Percentiles rank a stretch among this genome's conserved stretches.
These are phyloP conservation scores for Leuciscus idus DNA, from an alignment of 2,113 vertebrate species.

Conservation along the genomic window DNA sequence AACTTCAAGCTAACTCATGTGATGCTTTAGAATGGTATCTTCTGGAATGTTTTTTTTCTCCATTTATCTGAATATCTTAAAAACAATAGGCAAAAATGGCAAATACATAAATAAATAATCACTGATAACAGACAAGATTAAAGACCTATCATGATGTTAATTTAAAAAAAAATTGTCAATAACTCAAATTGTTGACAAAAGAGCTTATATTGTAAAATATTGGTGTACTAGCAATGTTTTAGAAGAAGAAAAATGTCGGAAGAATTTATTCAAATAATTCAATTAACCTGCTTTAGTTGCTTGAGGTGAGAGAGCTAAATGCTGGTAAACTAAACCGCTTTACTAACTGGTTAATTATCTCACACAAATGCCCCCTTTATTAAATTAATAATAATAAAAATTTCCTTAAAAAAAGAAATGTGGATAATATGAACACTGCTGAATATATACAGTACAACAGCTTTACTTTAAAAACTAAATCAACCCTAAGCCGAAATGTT, in stretches of 20 bases:
- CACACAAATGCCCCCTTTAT: too few species aligned
- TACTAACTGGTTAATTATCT: background rate
- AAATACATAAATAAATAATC: background rate
- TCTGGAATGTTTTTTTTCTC: background rate
- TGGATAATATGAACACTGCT: background rate
- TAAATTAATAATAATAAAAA: too few species aligned
- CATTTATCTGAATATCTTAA: background rate
- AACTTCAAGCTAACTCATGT: background rate
- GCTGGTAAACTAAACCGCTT: too few species aligned
- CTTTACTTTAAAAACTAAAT: background rate
- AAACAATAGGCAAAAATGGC: background rate
- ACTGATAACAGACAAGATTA: background rate
- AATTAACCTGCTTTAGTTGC: too few species aligned
- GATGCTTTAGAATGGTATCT: conserved; percentile 3
- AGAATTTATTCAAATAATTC: background rate
- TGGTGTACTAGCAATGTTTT: background rate
- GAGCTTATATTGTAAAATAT: background rate
- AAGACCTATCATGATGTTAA: background rate
- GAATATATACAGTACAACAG: background rate
- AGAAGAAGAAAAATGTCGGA: background rate
- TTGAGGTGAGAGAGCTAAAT: too few species aligned
- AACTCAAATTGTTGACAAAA: background rate
- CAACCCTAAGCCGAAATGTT: background rate
- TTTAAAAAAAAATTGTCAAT: background rate
- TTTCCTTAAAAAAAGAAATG: background rate